These are phyloP conservation scores for Ormia ochracea DNA, from an alignment of 2,888 invertebrate species.

Conservation along the genomic window DNA sequence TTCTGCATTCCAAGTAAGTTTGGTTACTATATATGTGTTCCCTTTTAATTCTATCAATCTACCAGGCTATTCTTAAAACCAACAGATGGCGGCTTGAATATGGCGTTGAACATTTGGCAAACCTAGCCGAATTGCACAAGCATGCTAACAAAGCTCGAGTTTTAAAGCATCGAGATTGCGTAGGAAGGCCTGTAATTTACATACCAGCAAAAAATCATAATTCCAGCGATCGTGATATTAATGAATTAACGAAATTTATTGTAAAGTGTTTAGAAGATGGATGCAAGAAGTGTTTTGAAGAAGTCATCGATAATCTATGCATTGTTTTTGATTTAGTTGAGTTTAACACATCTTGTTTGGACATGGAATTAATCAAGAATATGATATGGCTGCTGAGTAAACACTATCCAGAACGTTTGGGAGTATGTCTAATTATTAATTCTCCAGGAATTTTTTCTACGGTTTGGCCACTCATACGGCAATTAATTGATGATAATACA, in stretches of 20 bases:
- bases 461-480: slow-evolving; percentile 86
- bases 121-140: slow-evolving; percentile 78
- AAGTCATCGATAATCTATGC: slow-evolving; percentile 86
- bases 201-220: slow-evolving; percentile 87
- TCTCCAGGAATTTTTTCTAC: slow-evolving; percentile 85
- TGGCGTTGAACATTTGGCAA: slow-evolving; percentile 80
- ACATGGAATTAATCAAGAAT: slow-evolving; percentile 87
- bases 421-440: slow-evolving; percentile 86
- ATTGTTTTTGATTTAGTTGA: slow-evolving; percentile 86
- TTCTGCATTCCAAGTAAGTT: slow-evolving; percentile 83
- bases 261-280: slow-evolving; percentile 87
- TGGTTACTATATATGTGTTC: background rate
- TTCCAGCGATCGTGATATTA: slow-evolving; percentile 83
- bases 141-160: slow-evolving; percentile 84
- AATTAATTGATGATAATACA: slow-evolving; percentile 87
- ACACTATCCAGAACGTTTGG: slow-evolving; percentile 87
- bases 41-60: slow-evolving; percentile 69
- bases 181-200: slow-evolving; percentile 86
- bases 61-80: slow-evolving; percentile 85
- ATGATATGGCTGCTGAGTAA: slow-evolving; percentile 86
- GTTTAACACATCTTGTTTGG: slow-evolving; percentile 87
- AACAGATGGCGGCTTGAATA: slow-evolving; percentile 88
- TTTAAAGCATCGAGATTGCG: slow-evolving; percentile 83
- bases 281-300: slow-evolving; percentile 87
- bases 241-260: slow-evolving; percentile 87